Conservation (phyloP, 2,888 invertebrate genomes). For the Conistra vaccinii region DNA sequence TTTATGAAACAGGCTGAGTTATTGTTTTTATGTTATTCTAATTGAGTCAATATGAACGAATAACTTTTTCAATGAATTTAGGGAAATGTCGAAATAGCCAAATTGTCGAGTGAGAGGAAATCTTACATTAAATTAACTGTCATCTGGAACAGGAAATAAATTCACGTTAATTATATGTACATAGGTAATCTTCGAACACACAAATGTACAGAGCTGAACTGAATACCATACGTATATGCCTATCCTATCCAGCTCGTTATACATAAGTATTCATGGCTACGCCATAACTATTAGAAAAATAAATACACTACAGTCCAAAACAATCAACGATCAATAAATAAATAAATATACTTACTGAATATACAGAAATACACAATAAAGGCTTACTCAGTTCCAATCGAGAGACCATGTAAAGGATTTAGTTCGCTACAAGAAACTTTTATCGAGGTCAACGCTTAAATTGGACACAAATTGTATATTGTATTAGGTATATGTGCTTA, state of each 20-base stretch:
- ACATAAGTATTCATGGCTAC: conserved; percentile 4
- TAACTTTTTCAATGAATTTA: conserved; percentile 16
- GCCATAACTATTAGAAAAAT: not conserved
- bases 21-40: conserved; percentile 43
- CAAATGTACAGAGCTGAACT: not conserved
- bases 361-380: conserved; percentile 29
- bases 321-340: conserved; percentile 39
- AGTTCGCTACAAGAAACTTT: conserved; percentile 44
- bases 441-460: conserved; percentile 52
- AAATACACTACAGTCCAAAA: not conserved
- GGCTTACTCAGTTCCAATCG: conserved; percentile 34
- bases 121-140: conserved; percentile 4
- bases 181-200: not conserved
- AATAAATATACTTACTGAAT: conserved; percentile 28
- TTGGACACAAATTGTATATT: conserved; percentile 50
- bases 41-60: conserved; percentile 34
- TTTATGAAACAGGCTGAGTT: conserved; percentile 27
- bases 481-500: conserved; percentile 28
- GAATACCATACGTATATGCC: not conserved
- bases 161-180: not conserved
- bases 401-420: conserved; percentile 38
- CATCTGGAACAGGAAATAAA: not conserved
- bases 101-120: conserved; percentile 17
- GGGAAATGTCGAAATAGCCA: conserved; percentile 15
- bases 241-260: not conserved